Evolutionary conservation across 2,888 invertebrate species (phyloP), one percentile per base, ranked within the genome.

Genomic region (Busseola fusca): DNA sequence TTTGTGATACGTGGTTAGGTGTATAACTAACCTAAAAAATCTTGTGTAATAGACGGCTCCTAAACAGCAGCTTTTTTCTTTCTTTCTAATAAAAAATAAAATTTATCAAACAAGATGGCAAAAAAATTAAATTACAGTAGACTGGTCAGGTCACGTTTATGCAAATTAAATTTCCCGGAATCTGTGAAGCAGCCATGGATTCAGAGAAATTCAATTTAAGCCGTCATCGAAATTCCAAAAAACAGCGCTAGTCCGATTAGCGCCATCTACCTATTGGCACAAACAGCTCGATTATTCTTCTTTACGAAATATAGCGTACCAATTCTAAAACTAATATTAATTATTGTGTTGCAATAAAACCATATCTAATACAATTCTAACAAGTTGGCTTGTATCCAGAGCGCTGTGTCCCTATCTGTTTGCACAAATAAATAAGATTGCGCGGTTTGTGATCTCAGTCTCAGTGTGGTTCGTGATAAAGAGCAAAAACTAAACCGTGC

Each of bases 331-430:
- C 56, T 45, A 42, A 60, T 74, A 82, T 82, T 81, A 84, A 84
- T 84, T 84, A 76, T 64, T 74, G 82, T 66, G 62, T 68, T 60
- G 74, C 59, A 80, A 83, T 84, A 80, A 80, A 80, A 77, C 63
- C 72, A 72, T 76, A 78, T 80, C 68, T 74, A 74, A 83, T 68
- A 83, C 72, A 76, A 74, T 75, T 78, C 74, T 74, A 74, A 83
- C 72, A 64, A 76, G 64, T 83, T 84, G 84, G 85, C 84, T 59
- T n/a, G 50, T 62, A 57, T 83, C 84, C 85, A 84, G 57, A 21
- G 25, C 48, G 34, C 67, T 65, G 63, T 78, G 74, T 74, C 59
- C 70, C 70, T 75, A 68, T 69, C 66, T 68, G 40, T 48, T 60
- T 80, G 72, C 64, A 74, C 60, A 75, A 72, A 81, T 74, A 78